Evolutionary conservation across 2,888 invertebrate genomes (phyloP), one percentile per base, ranked within the genome.

Genomic region (Caenorhabditis sp.): DNA sequence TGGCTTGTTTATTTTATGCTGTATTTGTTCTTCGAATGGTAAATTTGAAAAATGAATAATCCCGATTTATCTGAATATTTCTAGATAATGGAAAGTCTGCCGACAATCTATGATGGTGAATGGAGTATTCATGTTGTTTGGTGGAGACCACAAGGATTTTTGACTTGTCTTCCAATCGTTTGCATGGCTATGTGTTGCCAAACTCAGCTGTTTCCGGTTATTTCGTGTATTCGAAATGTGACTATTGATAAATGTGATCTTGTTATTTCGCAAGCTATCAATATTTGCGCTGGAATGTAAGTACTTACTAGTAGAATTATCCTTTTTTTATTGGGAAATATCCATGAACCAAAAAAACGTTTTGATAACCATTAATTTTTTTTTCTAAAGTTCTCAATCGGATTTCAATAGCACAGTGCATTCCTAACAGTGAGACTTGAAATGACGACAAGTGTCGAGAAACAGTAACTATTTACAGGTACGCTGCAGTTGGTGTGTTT

Each of bases 151-250:
- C 77, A 81, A 59, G 83, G 83, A 20, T 74, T 83, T 54, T 65
- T 83, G 25, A 71, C 79, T 17, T 81, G 80, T 63, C 90, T 97
- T 78, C 97, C 97, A 0, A 97, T 97, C 83, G 95, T 97, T 89
- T 93, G 95, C 14, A 94, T 97, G 93, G 95, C 97, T 0, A 90
- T 97, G 64, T 95, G 95, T 77, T 97, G 97, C 89, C 97, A 97
- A 90, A 95, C 96, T 92, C 94, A 89, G 91, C 92, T 90, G 38
- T 81, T 83, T 70, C 95, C 95, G 88, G 93, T 97, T 80, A 95
- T 95, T 88, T 95, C 95, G 84, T 93, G 93, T 0, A 90, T 95
- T 57, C 93, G 94, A 0, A 94, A 94, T 80, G 71, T 77, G 21
- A 69, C 76, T 0, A 63, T 72, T 10, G 61, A 63, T 43, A 67